A percentile compares a stretch with the other conserved stretches of the same genome.
Conservation (phyloP, 2,888 invertebrate species). For the Scaeva pyrastri region DNA sequence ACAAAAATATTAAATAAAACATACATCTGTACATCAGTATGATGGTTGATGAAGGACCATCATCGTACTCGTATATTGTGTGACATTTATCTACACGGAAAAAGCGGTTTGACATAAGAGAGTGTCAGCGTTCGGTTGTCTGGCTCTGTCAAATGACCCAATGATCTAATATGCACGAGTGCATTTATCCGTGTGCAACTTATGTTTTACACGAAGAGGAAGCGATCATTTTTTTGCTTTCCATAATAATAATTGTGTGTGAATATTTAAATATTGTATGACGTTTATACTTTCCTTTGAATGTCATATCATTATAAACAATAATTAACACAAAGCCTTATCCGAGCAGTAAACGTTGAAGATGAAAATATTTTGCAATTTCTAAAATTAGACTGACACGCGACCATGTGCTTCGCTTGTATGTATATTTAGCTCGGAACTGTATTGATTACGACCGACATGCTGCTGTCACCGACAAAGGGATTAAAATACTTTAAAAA, state of each 20-base stretch:
- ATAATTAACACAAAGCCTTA: neutral
- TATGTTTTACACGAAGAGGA: conserved; percentile 48
- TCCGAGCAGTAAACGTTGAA: too few relatives aligned
- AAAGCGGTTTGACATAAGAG: conserved; percentile 33
- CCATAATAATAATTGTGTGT: conserved; percentile 49
- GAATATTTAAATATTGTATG: conserved; percentile 17
- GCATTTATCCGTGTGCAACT: neutral
- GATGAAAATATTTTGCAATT: neutral
- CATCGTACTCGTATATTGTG: neutral
- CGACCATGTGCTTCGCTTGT: neutral
- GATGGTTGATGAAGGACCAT: conserved; percentile 39
- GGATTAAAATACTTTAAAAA: neutral
- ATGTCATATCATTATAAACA: neutral
- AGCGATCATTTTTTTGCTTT: conserved; percentile 66
- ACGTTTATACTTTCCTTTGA: neutral
- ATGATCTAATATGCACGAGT: conserved; percentile 53
- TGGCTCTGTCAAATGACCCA: conserved; percentile 66
- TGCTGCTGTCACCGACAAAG: neutral
- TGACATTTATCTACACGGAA: conserved; percentile 7
- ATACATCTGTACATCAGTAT: too few relatives aligned
- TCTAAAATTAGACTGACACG: conserved; percentile 24
- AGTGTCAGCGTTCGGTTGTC: conserved; percentile 28
- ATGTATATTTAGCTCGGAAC: neutral
- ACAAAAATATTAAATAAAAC: too few relatives aligned
- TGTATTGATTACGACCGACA: neutral